These are phyloP conservation scores for Myrmecobius fasciatus DNA, from an alignment of 2,113 vertebrate genomes.

Conservation along the genomic window DNA sequence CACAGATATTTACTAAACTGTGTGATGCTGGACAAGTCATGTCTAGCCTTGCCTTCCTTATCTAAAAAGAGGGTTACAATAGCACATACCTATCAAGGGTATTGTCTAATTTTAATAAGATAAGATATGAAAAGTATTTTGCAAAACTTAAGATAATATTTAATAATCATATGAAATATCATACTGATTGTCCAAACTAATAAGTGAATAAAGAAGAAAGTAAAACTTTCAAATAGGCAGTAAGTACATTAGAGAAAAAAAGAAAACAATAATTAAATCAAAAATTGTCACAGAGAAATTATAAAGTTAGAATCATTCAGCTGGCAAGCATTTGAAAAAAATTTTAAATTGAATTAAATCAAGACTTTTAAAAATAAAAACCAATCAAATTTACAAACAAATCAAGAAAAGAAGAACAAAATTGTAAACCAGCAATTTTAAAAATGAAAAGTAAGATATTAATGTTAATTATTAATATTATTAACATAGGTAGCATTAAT, in stretches of 20 bases:
- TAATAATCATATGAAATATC: neutral
- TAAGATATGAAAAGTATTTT: neutral
- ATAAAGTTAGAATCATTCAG: neutral
- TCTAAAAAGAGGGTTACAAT: neutral
- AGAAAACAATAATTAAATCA: neutral
- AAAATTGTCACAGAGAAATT: neutral
- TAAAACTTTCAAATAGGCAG: neutral
- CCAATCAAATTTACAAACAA: neutral
- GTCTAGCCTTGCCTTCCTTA: neutral
- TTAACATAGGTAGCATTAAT: too few species aligned
- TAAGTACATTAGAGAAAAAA: neutral
- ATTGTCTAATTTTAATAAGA: neutral
- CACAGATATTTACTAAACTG: neutral
- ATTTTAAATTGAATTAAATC: neutral
- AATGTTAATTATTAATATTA: too few species aligned
- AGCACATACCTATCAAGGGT: neutral
- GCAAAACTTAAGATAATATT: neutral
- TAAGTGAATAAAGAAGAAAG: neutral
- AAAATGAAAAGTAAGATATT: neutral
- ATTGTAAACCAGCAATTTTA: neutral
- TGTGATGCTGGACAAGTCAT: neutral
- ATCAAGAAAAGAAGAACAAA: neutral
- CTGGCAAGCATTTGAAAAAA: neutral
- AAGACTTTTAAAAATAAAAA: neutral
- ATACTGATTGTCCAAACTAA: neutral